phyloP scores from a whole-genome alignment of 2,888 invertebrate species.

The Pollenia angustigena region DNA sequence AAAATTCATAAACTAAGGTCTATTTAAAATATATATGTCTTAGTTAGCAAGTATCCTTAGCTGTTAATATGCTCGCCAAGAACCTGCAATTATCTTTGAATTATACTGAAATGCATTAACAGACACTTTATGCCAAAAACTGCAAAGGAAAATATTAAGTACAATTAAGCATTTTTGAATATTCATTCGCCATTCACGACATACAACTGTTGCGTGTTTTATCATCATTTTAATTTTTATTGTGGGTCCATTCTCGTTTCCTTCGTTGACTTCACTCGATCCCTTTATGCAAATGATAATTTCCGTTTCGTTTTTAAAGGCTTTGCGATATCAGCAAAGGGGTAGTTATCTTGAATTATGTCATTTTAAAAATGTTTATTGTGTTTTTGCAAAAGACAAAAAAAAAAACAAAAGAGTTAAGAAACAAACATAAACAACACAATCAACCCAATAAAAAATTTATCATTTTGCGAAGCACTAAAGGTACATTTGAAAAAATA shows the following conservation, averaged over 20 bases:
- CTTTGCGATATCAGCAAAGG: constrained; percentile 49
- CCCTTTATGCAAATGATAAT: constrained; percentile 52
- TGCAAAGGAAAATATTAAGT: background rate
- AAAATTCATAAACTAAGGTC: constrained; percentile 58
- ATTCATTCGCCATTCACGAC: constrained; percentile 12
- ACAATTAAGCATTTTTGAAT: constrained; percentile 20
- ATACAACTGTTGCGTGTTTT: constrained; percentile 53
- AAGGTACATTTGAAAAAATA: too few relatives aligned
- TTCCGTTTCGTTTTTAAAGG: constrained; percentile 29
- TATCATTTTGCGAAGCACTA: too few relatives aligned
- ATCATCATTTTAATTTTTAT: constrained; percentile 30
- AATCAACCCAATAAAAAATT: too few relatives aligned
- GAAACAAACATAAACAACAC: constrained; percentile 10
- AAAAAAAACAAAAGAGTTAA: constrained; percentile 47
- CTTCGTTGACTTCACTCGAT: constrained; percentile 22
- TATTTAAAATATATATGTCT: constrained; percentile 1
- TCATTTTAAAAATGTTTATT: constrained; percentile 79
- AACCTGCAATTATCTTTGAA: constrained; percentile 70
- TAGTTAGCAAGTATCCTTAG: background rate
- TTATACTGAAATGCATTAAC: constrained; percentile 81
- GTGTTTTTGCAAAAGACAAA: constrained; percentile 12
- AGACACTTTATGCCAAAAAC: constrained; percentile 77
- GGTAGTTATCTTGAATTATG: constrained; percentile 82
- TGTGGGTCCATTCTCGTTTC: background rate
- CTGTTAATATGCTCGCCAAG: background rate